Conservation (phyloP, 2,113 vertebrate species). For the Erpornis zantholeuca region DNA sequence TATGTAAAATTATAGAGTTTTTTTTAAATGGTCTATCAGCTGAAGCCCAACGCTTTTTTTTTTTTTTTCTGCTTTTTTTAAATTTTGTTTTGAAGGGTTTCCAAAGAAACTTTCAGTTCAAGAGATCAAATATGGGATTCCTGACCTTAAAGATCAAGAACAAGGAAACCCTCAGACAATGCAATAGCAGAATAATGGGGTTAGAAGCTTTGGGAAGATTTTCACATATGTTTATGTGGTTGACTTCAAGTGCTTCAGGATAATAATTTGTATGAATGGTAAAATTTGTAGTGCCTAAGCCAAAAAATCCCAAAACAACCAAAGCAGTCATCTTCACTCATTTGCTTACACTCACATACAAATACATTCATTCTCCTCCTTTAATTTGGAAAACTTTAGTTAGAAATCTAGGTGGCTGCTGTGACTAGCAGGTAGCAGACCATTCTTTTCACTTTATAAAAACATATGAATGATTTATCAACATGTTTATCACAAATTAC, state of each 20-base stretch:
- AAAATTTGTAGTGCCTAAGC: neutral
- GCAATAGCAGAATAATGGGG: rapidly evolving
- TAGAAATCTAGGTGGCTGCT: neutral
- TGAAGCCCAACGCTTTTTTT: neutral
- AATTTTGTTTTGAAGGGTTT: neutral
- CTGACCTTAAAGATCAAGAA: neutral
- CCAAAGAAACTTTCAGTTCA: neutral
- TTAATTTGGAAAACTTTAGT: neutral
- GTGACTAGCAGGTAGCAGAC: neutral
- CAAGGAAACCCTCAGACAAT: neutral
- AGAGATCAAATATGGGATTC: neutral
- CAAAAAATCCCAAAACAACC: neutral
- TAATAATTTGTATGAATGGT: neutral
- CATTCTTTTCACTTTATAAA: neutral
- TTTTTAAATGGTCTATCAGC: neutral
- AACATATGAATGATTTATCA: neutral
- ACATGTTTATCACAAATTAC: neutral
- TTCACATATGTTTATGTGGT: neutral
- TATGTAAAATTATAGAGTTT: neutral
- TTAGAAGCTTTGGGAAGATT: neutral
- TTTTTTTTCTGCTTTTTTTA: no score
- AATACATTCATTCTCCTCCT: neutral
- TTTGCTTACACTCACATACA: neutral
- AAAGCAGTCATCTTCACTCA: neutral
- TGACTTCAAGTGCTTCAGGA: neutral